Evolutionary conservation across 2,797 vertebrate genomes (phyloP).

Genomic region (Neoniphon sammara): DNA sequence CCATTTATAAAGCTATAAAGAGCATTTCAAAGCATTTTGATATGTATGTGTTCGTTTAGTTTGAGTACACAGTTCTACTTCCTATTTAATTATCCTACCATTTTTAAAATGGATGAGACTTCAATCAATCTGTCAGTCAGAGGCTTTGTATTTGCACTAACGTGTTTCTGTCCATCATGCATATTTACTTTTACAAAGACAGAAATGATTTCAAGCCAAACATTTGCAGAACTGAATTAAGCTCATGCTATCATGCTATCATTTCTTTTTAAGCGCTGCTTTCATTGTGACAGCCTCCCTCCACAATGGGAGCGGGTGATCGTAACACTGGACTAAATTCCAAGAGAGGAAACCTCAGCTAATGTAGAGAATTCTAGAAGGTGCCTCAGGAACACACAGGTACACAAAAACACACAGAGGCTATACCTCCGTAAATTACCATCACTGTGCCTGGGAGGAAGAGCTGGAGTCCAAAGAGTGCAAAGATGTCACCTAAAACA

Average conservation of each 20-base stretch:
- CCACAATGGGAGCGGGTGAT: constrained; percentile 13
- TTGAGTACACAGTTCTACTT: constrained; percentile 27
- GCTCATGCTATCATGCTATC: constrained; percentile 39
- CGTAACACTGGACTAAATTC: constrained; percentile 22
- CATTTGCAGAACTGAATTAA: constrained; percentile 64
- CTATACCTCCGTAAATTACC: neutral
- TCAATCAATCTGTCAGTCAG: constrained; percentile 51
- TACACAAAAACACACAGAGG: too few relatives aligned
- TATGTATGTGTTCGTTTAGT: constrained; percentile 54
- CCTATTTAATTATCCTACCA: constrained; percentile 41
- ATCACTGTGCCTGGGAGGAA: neutral
- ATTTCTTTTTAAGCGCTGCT: constrained; percentile 49
- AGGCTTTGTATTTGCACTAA: constrained; percentile 43
- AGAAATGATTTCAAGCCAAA: constrained; percentile 49
- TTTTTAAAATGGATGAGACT: constrained; percentile 28
- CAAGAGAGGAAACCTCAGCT: constrained; percentile 5
- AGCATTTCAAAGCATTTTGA: constrained; percentile 50
- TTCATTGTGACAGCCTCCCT: constrained; percentile 9
- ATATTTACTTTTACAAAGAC: constrained; percentile 11
- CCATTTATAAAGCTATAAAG: constrained; percentile 49
- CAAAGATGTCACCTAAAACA: neutral
- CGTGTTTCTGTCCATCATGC: constrained; percentile 35
- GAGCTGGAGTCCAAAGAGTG: neutral
- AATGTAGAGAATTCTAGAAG: neutral
- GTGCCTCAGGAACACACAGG: neutral